phyloP scores from a whole-genome alignment of 1,140 invertebrate genomes.

The Drosophila tani region DNA sequence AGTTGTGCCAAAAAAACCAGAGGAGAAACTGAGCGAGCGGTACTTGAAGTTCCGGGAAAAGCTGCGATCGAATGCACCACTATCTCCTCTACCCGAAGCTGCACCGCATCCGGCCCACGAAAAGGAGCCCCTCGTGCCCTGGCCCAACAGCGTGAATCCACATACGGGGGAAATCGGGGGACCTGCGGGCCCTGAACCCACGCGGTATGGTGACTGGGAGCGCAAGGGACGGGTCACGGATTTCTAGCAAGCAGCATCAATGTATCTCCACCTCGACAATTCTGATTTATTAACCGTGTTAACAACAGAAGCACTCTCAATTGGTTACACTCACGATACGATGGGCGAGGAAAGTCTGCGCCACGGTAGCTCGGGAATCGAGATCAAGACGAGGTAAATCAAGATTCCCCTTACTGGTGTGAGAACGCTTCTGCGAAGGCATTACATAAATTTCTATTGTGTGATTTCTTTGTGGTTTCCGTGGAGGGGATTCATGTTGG shows the following conservation, averaged over 20 bases:
- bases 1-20: neutral
- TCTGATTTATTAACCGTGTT: constrained; percentile 64
- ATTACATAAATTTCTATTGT: constrained; percentile 79
- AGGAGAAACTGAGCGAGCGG: constrained; percentile 40
- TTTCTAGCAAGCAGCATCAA: constrained; percentile 41
- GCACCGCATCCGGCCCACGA: constrained; percentile 60
- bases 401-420: constrained; percentile 28
- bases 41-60: constrained; percentile 66
- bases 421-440: constrained; percentile 63
- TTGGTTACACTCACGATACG: constrained; percentile 46
- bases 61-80: constrained; percentile 42
- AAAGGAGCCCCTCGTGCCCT: constrained; percentile 50
- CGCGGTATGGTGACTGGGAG: constrained; percentile 99
- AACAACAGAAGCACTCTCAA: constrained; percentile 65
- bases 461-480: constrained; percentile 59
- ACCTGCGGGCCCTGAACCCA: constrained; percentile 98
- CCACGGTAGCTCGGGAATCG: constrained; percentile 49
- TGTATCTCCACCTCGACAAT: constrained; percentile 20
- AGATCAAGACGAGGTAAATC: constrained; percentile 34
- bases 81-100: constrained; percentile 20
- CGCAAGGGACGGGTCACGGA: constrained; percentile 96
- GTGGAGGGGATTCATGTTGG: constrained; percentile 63
- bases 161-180: constrained; percentile 92
- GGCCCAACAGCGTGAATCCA: constrained; percentile 93
- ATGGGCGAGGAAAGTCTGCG: constrained; percentile 21